Evolutionary conservation across 2,113 vertebrate species (phyloP), one percentile per base, ranked within the genome.

Genomic region (Procapra przewalskii): DNA sequence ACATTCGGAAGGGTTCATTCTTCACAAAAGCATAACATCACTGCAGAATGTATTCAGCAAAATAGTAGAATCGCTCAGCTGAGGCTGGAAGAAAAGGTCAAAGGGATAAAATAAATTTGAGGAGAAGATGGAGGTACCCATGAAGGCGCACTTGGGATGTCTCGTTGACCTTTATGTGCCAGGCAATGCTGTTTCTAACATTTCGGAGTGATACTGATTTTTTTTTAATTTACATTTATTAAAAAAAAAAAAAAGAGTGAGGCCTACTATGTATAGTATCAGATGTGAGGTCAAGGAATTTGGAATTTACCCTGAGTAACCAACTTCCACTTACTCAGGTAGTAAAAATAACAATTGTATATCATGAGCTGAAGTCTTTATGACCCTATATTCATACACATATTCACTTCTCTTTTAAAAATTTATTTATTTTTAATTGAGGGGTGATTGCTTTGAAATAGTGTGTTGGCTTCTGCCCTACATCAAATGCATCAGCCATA

Each of bases 1-100:
- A 91, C 43, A 79, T 4, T n/a, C 3, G 11, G 11, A 54, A n/a
- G 10, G 16, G 54, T 31, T 84, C 40, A 36, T 81, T 64, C 79
- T 77, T 93, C 90, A 87, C 13, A n/a, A 80, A 94, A 77, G 48
- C 15, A 2, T 13, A 59, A 25, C 59, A 59, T n/a, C 3, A 2
- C 43, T 48, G n/a, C 29, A 85, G 23, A 94, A 64, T 21, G 16
- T 25, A 62, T 71, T 90, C 79, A 14, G 81, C 17, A 92, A 89
- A 25, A 43, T 36, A 11, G 36, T 19, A 60, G n/a, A 50, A 84
- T 54, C 40, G 0, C 3, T 92, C 71, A 88, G 48, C 52, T 43
- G 40, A 85, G 79, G 31, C 57, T 36, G 31, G 57, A 64, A 91
- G 95, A 81, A 96, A 97, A 96, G 96, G 94, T 94, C 92, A 94